Conservation (phyloP, 2,888 invertebrate genomes). For the Myopa tessellatipennis region DNA sequence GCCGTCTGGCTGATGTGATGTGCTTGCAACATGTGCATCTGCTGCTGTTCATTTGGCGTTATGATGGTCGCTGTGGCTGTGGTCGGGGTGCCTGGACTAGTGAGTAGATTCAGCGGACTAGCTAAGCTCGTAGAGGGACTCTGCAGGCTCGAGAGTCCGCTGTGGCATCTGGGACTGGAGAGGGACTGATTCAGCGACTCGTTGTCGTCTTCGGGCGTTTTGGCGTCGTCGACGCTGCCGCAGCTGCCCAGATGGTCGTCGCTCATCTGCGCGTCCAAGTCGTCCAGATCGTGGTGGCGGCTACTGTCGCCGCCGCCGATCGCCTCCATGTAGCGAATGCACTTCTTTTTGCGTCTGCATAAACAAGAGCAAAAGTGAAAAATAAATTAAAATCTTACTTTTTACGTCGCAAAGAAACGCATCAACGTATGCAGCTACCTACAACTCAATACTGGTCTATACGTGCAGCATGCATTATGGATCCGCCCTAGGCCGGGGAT, state of each 20-base stretch:
- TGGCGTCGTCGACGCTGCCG: slow-evolving; percentile 80
- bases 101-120: slow-evolving; percentile 80
- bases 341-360: slow-evolving; percentile 91
- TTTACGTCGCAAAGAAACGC: background rate
- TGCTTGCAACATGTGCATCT: slow-evolving; percentile 45
- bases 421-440: slow-evolving; percentile 33
- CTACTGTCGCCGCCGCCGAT: slow-evolving; percentile 76
- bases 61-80: slow-evolving; percentile 30
- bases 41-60: slow-evolving; percentile 35
- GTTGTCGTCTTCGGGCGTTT: slow-evolving; percentile 76
- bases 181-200: slow-evolving; percentile 74
- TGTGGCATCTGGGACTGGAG: slow-evolving; percentile 74
- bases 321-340: slow-evolving; percentile 94
- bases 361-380: slow-evolving; percentile 33
- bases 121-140: slow-evolving; percentile 80
- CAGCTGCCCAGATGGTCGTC: slow-evolving; percentile 80
- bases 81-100: slow-evolving; percentile 70
- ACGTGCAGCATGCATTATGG: slow-evolving; percentile 41
- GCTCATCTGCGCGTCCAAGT: slow-evolving; percentile 49
- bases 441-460: slow-evolving; percentile 1
- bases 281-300: slow-evolving; percentile 61
- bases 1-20: slow-evolving; percentile 47
- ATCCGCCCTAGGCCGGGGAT: background rate
- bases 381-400: background rate
- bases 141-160: slow-evolving; percentile 74